These are phyloP conservation scores for Lichenostomus cassidix DNA, from an alignment of 2,113 vertebrate genomes.

Conservation along the genomic window DNA sequence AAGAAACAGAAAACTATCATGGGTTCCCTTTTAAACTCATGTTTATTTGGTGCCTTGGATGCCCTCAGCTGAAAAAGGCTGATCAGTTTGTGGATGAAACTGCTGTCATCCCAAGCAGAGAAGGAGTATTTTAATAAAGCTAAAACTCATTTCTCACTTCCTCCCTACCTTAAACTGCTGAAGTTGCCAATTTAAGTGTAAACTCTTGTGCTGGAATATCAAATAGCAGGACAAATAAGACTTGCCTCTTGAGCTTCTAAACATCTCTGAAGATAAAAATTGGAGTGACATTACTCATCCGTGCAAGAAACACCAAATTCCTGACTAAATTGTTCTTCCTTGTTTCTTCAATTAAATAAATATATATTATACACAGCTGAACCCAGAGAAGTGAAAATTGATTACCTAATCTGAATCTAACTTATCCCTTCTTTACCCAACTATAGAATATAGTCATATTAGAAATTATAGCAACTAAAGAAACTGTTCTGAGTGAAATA, in stretches of 20 bases:
- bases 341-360: constrained; percentile 24
- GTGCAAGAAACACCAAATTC: background rate
- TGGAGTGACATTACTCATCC: background rate
- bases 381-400: background rate
- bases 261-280: constrained; percentile 26
- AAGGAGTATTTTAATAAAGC: background rate
- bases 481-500: background rate
- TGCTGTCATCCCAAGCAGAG: background rate
- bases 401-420: background rate
- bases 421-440: background rate
- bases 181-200: background rate
- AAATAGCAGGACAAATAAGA: constrained; percentile 1
- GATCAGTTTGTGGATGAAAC: background rate
- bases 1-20: background rate
- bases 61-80: background rate
- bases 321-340: constrained; percentile 12
- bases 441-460: background rate
- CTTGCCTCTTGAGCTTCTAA: constrained; percentile 11
- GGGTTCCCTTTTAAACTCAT: background rate
- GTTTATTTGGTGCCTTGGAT: background rate
- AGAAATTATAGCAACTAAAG: background rate
- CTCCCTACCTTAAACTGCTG: background rate
- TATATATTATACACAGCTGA: background rate
- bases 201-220: constrained; percentile 2
- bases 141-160: background rate